Base-by-base conservation (phyloP, 1,140 invertebrate species). In the Meloidogyne floridensis region DNA sequence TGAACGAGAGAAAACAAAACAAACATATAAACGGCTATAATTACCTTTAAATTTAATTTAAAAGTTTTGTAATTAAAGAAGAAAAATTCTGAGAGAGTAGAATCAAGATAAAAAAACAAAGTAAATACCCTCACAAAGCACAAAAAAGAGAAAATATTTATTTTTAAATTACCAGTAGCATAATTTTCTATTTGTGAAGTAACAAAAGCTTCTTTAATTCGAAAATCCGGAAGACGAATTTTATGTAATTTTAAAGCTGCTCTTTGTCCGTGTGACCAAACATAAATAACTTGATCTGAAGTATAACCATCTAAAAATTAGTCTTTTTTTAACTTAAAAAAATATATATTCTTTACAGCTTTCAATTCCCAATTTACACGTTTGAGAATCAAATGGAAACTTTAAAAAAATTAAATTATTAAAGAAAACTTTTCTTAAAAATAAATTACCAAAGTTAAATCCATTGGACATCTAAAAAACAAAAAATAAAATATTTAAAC, bases 281-380 rank as follows among this genome's bases (percentile, higher is more conserved):
- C 84, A 77, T 81, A 86, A 7, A 80, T 70, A 13, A 89, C 88
- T 80, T 90, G 86, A 77, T 89, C 88, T 10, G 88, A 88, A 11
- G 88, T 89, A 78, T 89, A 90, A 4, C 88, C 88, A 59, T 89
- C 87, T 88, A 77, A 82, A 84, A 77, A 77, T 20, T 72, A 32
- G 2, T 69, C 11, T n/a, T 59, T 72, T 72, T 15, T 18, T 9
- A 43, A 69, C 0, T 13, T 65, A 9, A 81, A 32, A 42, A 43
- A 83, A n/a, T 13, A 77, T 15, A 18, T 13, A 9, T 69, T 51
- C 95, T 95, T 96, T 94, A 98, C 96, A 98, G 92, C 95, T 97
- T 93, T 98, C 96, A 87, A 98, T 97, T 92, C 97, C 96, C 90
- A 98, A 95, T 91, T 95, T 95, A 92, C 96, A 97, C 84, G 96